Conservation (phyloP, 2,888 invertebrate species). For the Chymomyza amoena region DNA sequence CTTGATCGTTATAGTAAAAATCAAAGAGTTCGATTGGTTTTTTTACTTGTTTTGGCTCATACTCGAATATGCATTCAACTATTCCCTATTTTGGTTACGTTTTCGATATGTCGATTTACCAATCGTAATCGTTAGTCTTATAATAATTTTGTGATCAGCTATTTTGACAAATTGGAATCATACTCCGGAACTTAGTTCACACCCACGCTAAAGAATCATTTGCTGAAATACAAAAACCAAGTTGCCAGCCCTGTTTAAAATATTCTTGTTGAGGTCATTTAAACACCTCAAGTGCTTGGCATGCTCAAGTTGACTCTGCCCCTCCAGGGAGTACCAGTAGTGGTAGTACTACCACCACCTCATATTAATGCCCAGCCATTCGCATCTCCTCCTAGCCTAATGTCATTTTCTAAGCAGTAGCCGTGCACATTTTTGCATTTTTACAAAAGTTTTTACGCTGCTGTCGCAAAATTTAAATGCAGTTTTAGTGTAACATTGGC, state of each 20-base stretch:
- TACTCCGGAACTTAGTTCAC: neutral
- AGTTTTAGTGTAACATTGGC: conserved; percentile 54
- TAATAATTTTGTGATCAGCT: too few relatives aligned
- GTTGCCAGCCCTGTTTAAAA: neutral
- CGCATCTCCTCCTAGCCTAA: conserved; percentile 1
- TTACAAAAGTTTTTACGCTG: conserved; percentile 20
- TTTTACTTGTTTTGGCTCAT: too few relatives aligned
- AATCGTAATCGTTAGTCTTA: too few relatives aligned
- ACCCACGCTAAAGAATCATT: neutral
- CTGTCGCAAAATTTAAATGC: conserved; percentile 51
- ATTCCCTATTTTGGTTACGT: too few relatives aligned
- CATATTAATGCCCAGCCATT: conserved; percentile 1
- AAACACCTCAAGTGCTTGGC: conserved; percentile 13
- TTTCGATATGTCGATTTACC: too few relatives aligned
- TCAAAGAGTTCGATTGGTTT: too few relatives aligned
- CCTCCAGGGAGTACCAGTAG: conserved; percentile 38
- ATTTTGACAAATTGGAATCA: too few relatives aligned
- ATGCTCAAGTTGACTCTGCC: conserved; percentile 43
- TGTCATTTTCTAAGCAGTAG: conserved; percentile 9
- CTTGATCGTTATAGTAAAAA: too few relatives aligned
- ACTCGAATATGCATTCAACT: too few relatives aligned
- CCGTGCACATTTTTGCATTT: conserved; percentile 23
- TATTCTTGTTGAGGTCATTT: neutral
- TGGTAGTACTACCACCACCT: too few relatives aligned
- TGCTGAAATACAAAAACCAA: neutral